Evolutionary conservation across 2,888 invertebrate genomes (phyloP).

Genomic region (Stegophylla sp.): DNA sequence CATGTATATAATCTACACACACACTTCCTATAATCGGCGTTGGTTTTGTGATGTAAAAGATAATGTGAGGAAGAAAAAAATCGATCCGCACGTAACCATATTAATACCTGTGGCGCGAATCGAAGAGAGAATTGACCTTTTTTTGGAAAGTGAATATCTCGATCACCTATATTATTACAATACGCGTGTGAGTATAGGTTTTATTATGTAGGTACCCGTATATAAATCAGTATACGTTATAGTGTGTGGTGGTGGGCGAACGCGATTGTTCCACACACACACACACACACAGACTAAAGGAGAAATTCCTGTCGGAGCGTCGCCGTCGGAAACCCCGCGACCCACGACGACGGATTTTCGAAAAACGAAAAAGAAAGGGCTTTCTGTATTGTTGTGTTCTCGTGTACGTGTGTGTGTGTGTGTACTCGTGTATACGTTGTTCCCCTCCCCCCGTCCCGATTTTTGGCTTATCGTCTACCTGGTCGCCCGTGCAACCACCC

Average conservation of each 20-base stretch:
- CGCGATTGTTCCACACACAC: too few species aligned
- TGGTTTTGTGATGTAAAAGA: neutral
- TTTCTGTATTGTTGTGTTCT: conserved; percentile 10
- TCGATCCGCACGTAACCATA: neutral
- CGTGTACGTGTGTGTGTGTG: neutral
- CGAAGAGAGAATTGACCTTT: neutral
- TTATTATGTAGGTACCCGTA: too few species aligned
- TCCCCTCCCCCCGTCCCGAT: too few species aligned
- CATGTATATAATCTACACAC: neutral
- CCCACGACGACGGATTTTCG: neutral
- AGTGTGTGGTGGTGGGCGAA: neutral
- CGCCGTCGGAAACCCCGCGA: neutral
- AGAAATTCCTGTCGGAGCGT: neutral
- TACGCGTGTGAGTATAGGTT: too few species aligned
- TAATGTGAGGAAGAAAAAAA: neutral
- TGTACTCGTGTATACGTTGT: neutral
- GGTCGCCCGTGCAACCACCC: conserved; percentile 29
- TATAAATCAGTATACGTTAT: too few species aligned
- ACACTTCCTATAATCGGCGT: neutral
- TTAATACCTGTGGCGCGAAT: neutral
- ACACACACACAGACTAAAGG: neutral
- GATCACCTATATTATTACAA: too few species aligned
- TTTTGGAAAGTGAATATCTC: neutral
- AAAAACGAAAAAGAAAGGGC: conserved; percentile 44
- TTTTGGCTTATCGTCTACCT: conserved; percentile 3